A percentile compares a stretch with the other conserved stretches of the same genome.
phyloP scores from a whole-genome alignment of 1,140 invertebrate genomes.

The Planococcus citri region DNA sequence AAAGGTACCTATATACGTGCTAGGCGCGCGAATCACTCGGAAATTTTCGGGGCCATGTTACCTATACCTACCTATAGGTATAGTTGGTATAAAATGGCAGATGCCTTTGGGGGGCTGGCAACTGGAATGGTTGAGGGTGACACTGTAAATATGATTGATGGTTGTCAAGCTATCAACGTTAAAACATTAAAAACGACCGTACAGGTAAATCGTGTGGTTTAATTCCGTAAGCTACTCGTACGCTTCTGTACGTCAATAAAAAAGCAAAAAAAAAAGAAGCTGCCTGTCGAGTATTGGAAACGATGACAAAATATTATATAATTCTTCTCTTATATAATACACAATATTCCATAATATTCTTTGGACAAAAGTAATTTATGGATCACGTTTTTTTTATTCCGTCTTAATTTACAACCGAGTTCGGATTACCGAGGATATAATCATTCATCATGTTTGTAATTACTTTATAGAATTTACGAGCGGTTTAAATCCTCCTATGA shows the following conservation, averaged over 20 bases:
- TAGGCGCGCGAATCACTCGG: not conserved
- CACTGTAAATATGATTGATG: conserved; percentile 16
- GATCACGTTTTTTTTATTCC: not conserved
- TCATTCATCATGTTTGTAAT: too few relatives aligned
- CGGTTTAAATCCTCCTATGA: too few relatives aligned
- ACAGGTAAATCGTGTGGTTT: not conserved
- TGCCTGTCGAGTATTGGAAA: not conserved
- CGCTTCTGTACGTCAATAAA: too few relatives aligned
- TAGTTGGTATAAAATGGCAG: not conserved
- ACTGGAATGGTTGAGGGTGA: not conserved
- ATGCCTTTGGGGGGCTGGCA: not conserved
- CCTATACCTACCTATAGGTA: too few relatives aligned
- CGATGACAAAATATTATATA: not conserved
- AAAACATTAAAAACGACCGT: not conserved
- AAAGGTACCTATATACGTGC: conserved; percentile 11
- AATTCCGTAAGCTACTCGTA: too few relatives aligned
- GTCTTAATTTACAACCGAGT: not conserved
- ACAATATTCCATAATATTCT: not conserved
- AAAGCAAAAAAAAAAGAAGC: too few relatives aligned
- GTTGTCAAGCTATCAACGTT: conserved; percentile 14
- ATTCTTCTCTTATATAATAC: not conserved
- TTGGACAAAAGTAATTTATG: not conserved
- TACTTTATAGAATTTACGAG: too few relatives aligned
- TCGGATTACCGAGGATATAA: not conserved
- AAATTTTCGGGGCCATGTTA: not conserved